Evolutionary conservation across 2,797 vertebrate genomes (phyloP), one percentile per base, ranked within the genome.

Genomic region (Cuniculus paca): DNA sequence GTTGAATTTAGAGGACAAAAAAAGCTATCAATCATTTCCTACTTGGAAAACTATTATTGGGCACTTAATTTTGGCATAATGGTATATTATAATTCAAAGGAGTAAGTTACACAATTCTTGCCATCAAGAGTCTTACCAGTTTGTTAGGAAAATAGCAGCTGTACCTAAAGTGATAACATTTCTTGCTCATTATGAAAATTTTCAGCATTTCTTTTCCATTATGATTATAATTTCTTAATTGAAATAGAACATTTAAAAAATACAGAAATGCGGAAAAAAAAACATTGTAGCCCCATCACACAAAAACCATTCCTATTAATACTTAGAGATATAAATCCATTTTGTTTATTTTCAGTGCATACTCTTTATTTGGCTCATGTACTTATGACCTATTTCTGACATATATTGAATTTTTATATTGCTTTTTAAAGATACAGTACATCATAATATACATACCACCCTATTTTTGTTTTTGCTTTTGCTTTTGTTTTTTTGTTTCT

Each of bases 11-110:
- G 11, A 61, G 5, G 12, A 7, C n/a, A n/a, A 10, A 45, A 19
- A 95, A 94, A 81, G 1, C 72, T 84, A 91, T 70, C 58, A 78
- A n/a, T 79, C 50, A 81, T 75, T 90, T 79, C 70, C 28, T 24
- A 80, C 39, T 94, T 79, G 52, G 28, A 60, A 96, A 90, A 89
- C 3, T 85, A 94, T 96, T 78, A 91, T 17, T 91, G 45, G 70
- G 24, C 9, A 65, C 19, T 95, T 95, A 78, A 75, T 77, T 92
- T 89, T 82, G 39, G 4, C n/a, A 20, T 50, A 81, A 60, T 48
- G 2, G 12, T 60, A 82, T 10, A 4, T 61, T 88, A 80, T 75
- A 26, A 88, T 80, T 88, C 80, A 96, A 88, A 94, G 45, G 26
- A 83, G 14, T 92, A 68, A 87, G 39, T 92, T 61, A 63, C n/a